Evolutionary conservation across 2,797 vertebrate genomes (phyloP), one percentile per base, ranked within the genome.

Genomic region (Gobionotothen gibberifrons): DNA sequence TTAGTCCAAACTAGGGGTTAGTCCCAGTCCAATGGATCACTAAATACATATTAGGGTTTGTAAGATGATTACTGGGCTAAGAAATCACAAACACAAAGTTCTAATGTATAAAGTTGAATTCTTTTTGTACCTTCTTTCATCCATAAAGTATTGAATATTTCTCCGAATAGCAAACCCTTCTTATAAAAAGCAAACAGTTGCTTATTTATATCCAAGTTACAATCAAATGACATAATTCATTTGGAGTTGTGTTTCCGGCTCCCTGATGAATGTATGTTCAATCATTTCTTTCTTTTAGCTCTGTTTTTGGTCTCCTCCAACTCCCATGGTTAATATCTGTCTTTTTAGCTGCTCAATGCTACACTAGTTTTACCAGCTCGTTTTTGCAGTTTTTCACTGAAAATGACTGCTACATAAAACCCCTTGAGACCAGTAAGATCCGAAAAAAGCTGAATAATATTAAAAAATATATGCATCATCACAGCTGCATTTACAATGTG

Each of bases 281-380:
- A 46, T 3, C 36, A 55, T 32, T 0, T 42, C 7, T 26, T 7
- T 69, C 44, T 52, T 19, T 59, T 44, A 36, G 26, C 26, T 19
- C 51, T 40, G 44, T 17, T 32, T 68, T 55, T 62, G 64, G 43
- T 74, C 48, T 63, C 59, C 1, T 42, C 13, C 21, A 49, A 13
- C 14, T 7, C 1, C 15, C 26, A 16, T 26, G 29, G 4, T 5
- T 57, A 49, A 22, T 17, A 36, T 36, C 56, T 16, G 2, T 1
- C 21, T 39, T n/a, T 54, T 46, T 8, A 5, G 26, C 26, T 26
- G 26, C 26, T 26, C 26, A 26, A 26, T 26, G 13, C 26, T 32
- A 3, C 48, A 47, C 11, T 39, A 1, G 46, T 19, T 36, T 54
- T 10, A 40, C 11, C 15, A 61, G 40, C 19, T 26, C 49, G 7